A percentile compares a stretch with the other conserved stretches of the same genome.
phyloP scores from a whole-genome alignment of 2,888 invertebrate genomes.

The Lepetodrilus schrolli region DNA sequence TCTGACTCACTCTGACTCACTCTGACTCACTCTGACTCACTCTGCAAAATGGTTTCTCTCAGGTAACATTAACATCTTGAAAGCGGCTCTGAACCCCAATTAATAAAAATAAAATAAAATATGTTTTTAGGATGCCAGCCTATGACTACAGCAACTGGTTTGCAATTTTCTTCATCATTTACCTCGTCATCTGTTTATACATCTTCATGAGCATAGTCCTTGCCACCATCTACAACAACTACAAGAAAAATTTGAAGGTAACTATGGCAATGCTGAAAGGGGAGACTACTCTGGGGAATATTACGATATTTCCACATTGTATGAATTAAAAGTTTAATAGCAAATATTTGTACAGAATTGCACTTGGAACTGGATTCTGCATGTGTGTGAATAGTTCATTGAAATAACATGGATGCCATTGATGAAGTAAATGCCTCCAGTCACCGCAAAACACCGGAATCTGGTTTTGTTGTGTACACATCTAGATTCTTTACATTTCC shows the following conservation, averaged over 20 bases:
- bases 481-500: no score
- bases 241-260: conserved; percentile 85
- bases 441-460: no score
- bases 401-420: no score
- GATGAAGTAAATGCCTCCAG: no score
- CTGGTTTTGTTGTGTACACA: no score
- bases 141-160: conserved; percentile 75
- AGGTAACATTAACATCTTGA: not conserved
- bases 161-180: conserved; percentile 76
- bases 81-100: no score
- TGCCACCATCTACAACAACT: conserved; percentile 97
- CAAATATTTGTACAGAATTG: not conserved
- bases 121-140: conserved; percentile 77
- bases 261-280: not conserved
- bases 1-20: not conserved
- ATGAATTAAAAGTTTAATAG: not conserved
- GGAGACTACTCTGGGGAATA: no score
- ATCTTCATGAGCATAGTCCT: conserved; percentile 88
- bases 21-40: not conserved
- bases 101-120: not conserved
- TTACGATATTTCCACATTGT: not conserved
- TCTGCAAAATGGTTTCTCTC: not conserved
- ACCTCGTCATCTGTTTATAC: conserved; percentile 76
- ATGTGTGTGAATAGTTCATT: no score
- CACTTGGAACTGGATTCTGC: no score